Evolutionary conservation across 2,113 vertebrate species (phyloP), one percentile per base, ranked within the genome.

Genomic region (Bambusicola thoracicus): DNA sequence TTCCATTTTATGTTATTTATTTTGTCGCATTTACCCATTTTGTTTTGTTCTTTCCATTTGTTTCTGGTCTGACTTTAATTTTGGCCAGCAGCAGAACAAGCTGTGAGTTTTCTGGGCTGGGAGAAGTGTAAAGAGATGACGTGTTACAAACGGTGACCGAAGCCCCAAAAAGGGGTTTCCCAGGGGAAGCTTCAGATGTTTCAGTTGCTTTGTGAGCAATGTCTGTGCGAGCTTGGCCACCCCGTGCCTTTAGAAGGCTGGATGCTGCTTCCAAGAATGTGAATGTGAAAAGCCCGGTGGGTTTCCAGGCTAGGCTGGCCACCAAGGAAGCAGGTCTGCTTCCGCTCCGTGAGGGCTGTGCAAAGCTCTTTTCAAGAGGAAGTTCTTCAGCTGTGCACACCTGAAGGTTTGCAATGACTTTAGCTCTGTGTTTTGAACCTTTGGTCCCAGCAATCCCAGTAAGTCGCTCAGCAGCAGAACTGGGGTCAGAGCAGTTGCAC

Each of bases 1-100:
- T 97, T 90, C 89, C 90, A 30, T 84, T 85, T 96, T 89, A 48
- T 66, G 76, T 97, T 92, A 56, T 83, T 96, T n/a, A 12, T 83
- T 95, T 92, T 3, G n/a, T 81, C 84, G 94, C 78, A 0, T 95
- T 96, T 59, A 3, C 87, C 87, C 78, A 53, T 53, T 56, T 36
- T 81, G 53, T 56, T 56, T 56, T 32, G 55, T 20, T 58, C n/a
- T 81, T 41, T 43, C 95, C 61, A 40, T 92, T 77, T 30, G 48
- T 38, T 93, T 77, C 86, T 80, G 90, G 87, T 77, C 83, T 85
- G 56, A 10, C 46, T 93, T 94, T 49, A 21, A 65, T 97, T 96
- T 79, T 59, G 53, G 68, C 69, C 56, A 69, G 32, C 44, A 27
- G 36, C 69, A 41, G 44, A 34, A 68, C 55, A 36, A 24, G 73